These are phyloP conservation scores for Xyrauchen texanus DNA, from an alignment of 2,113 vertebrate genomes.

Conservation along the genomic window DNA sequence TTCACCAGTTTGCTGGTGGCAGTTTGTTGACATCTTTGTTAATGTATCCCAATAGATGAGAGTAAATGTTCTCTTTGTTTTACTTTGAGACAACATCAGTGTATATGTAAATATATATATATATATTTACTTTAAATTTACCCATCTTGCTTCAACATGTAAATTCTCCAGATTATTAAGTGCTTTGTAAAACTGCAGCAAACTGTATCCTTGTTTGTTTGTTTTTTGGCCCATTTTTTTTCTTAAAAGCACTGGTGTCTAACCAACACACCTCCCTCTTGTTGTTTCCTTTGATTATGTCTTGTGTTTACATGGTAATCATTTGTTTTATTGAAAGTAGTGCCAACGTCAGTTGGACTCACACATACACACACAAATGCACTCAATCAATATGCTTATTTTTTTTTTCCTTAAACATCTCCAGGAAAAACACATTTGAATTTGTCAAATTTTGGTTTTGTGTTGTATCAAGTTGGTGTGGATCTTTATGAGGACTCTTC, in stretches of 20 bases:
- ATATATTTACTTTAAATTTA: constrained; percentile 33
- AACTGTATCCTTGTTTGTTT: not conserved
- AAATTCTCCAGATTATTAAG: constrained; percentile 23
- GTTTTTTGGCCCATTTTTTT: constrained; percentile 23
- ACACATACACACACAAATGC: constrained; percentile 6
- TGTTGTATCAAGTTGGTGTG: too few species aligned
- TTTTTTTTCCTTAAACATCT: constrained; percentile 11
- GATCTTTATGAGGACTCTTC: too few species aligned
- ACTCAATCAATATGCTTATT: not conserved
- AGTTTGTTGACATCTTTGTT: too few species aligned
- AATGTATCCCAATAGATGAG: too few species aligned
- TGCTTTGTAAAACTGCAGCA: not conserved
- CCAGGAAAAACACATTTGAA: not conserved
- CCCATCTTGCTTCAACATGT: constrained; percentile 22
- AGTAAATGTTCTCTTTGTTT: constrained; percentile 26
- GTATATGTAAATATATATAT: constrained; percentile 29
- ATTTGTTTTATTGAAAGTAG: constrained; percentile 50
- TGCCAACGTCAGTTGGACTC: constrained; percentile 32
- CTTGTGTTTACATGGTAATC: constrained; percentile 38
- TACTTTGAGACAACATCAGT: constrained; percentile 10
- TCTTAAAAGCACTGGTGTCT: constrained; percentile 30
- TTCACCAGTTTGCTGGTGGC: too few species aligned
- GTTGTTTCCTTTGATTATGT: constrained; percentile 45
- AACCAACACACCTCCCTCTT: constrained; percentile 26
- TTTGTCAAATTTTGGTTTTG: too few species aligned